phyloP scores from a whole-genome alignment of 1,140 invertebrate species.

The Spodoptera litura region DNA sequence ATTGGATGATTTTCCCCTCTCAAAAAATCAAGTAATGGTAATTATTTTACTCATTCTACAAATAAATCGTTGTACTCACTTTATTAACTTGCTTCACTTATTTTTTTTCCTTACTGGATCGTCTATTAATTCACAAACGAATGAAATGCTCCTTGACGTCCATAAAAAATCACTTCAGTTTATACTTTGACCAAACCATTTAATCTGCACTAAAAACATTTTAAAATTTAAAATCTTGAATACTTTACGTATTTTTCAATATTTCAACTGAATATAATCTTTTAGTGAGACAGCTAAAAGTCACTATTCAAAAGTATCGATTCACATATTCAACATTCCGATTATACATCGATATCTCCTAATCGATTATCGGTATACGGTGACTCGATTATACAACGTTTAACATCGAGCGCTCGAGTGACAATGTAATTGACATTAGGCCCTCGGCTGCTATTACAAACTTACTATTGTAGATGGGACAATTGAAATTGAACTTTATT shows the following conservation, averaged over 20 bases:
- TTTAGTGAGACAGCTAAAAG: neutral
- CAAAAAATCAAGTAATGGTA: too few relatives aligned
- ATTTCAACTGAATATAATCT: neutral
- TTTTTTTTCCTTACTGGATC: too few relatives aligned
- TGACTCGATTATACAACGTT: constrained; percentile 55
- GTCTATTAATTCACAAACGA: neutral
- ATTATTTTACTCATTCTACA: too few relatives aligned
- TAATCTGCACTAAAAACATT: constrained; percentile 16
- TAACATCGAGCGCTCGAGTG: constrained; percentile 51
- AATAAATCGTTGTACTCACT: too few relatives aligned
- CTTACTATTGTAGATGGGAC: constrained; percentile 23
- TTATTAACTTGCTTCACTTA: too few relatives aligned
- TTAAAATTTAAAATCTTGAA: neutral
- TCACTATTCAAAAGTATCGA: constrained; percentile 1
- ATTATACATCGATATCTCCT: constrained; percentile 40
- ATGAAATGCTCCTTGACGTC: neutral
- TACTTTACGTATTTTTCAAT: neutral
- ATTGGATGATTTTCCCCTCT: too few relatives aligned
- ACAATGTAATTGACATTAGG: constrained; percentile 64
- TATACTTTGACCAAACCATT: constrained; percentile 2
- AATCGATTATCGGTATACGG: constrained; percentile 42
- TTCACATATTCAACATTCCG: constrained; percentile 36
- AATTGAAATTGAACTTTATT: constrained; percentile 53
- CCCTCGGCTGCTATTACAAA: constrained; percentile 37
- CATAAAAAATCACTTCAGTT: neutral